These are phyloP conservation scores for Apis dorsata DNA, from an alignment of 1,140 invertebrate genomes.

Conservation along the genomic window DNA sequence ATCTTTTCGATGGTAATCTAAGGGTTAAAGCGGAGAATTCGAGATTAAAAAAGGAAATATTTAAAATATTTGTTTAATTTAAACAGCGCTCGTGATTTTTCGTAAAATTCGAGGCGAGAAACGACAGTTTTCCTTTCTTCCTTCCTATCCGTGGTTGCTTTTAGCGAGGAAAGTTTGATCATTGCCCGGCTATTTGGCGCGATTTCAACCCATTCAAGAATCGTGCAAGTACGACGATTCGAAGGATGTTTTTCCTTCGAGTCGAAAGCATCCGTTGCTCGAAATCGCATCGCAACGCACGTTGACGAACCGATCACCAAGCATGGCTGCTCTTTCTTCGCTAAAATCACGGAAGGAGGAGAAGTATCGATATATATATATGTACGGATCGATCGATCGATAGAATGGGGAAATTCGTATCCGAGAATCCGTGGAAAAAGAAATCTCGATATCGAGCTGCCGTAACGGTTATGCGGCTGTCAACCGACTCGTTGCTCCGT, in stretches of 20 bases:
- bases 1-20: no score
- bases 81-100: no score
- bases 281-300: neutral
- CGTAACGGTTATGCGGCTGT: neutral
- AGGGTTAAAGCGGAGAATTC: no score
- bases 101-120: neutral
- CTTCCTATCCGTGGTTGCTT: neutral
- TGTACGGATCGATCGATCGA: neutral
- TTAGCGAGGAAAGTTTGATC: neutral
- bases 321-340: neutral
- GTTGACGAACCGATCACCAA: no score
- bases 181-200: neutral
- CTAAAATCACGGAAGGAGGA: no score
- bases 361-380: neutral
- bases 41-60: no score
- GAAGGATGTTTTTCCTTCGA: neutral
- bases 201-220: constrained; percentile 5
- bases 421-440: no score
- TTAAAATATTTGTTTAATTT: no score
- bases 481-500: neutral
- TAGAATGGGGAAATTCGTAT: neutral
- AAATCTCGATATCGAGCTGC: neutral
- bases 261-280: neutral
- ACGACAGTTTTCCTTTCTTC: fast-evolving
- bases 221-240: neutral